Base-by-base conservation (phyloP, 2,888 invertebrate genomes). In the Isotomurus palustris region DNA sequence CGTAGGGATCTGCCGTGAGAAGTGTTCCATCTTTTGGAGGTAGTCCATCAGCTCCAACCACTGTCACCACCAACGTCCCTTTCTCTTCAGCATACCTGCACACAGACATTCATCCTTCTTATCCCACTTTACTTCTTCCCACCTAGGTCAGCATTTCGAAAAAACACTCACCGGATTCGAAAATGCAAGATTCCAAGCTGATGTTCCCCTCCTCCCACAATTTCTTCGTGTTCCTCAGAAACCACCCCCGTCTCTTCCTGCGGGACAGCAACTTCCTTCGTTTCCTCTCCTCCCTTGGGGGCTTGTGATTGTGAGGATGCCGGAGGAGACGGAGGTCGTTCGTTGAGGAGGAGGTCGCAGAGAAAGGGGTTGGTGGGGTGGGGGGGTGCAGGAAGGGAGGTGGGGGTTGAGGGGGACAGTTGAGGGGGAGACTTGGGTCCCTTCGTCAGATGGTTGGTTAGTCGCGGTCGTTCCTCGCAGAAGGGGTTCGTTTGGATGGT, bases 1-100 rank as follows among this genome's bases (percentile, higher is more conserved):
- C 94, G 76, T 99, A 99, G 0, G 97, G 97, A 80, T 99, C 97
- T 72, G 86, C 86, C 8, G 88, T 89, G 0, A 87, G 87, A 8
- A 87, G 80, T 67, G 82, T 83, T 0, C 86, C 85, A 74, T 91
- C 90, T 72, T 88, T 86, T 1, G 86, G 88, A 1, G 94, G 94
- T 47, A 96, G 78, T 36, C 90, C 90, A 66, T 86, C 84, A 76
- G 94, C 94, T 44, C 88, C 87, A 36, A 92, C 86, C 71, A 96
- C 91, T 0, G 90, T 93, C 21, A 96, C 93, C 71, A 91, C 86
- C 71, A 96, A 79, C 0, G 93, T 91, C 71, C 86, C 90, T 74
- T 92, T 90, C 74, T 93, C 92, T 66, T 84, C 84, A 72, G 91
- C 86, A 77, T 92, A 95, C 64, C 90, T 88, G 73, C n/a, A 75